Evolutionary conservation across 1,140 invertebrate species (phyloP), one percentile per base, ranked within the genome.

Genomic region (Sitobion miscanthi): DNA sequence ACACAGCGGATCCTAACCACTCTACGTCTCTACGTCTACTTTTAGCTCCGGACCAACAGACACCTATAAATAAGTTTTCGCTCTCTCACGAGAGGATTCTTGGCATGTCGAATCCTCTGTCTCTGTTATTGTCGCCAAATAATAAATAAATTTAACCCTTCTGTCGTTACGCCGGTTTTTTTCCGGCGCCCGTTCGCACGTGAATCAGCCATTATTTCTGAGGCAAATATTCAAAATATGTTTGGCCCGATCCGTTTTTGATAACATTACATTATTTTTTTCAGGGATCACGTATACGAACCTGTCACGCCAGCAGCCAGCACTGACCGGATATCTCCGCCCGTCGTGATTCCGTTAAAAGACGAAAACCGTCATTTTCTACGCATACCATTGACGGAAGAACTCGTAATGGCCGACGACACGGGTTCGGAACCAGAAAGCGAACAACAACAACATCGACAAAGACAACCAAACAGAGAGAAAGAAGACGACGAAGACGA

Each of bases 231-330:
- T 77, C 30, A 69, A 69, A 69, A 77, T 77, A 77, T 77, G 62
- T 77, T 77, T 77, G 30, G 4, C 14, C 11, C 30, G 30, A 77
- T 77, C 11, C 14, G n/a, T 77, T n/a, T 35, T 77, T 77, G 4
- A 90, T 69, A 92, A 35, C 52, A 3, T 85, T 54, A 92, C 20
- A 52, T 47, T 45, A 47, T 42, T 45, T 49, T 91, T 93, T 54
- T 25, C 96, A 98, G 97, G 96, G 97, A 98, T 96, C 97, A 98
- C 96, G 97, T 98, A 95, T 98, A 98, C 96, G 97, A 98, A 96
- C 97, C 97, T 94, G 97, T 98, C 94, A 95, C 94, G 91, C 95
- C 94, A 77, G 57, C 94, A 94, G 86, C 94, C 87, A 82, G 77
- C 90, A 23, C 94, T 90, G 93, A 93, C 25, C 93, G 38, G 52